Conservation (phyloP, 2,113 vertebrate genomes). For the Gallinago jamesoni region DNA sequence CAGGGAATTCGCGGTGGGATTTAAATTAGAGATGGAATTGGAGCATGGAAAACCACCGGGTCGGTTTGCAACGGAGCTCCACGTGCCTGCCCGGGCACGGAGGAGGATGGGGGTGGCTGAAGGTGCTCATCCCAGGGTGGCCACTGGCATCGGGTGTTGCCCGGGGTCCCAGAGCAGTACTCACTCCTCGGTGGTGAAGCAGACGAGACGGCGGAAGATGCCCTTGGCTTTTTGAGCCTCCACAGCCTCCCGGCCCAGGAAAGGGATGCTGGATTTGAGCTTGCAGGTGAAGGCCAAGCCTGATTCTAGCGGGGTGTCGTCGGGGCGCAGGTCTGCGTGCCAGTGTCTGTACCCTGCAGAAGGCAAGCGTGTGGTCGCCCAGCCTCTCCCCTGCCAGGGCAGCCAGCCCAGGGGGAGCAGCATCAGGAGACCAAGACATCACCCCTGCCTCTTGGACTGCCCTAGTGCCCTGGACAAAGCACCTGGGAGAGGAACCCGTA, state of each 20-base stretch:
- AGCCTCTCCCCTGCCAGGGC: fast-evolving
- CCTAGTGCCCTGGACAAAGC: not conserved
- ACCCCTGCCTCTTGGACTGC: not conserved
- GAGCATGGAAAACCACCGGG: not conserved
- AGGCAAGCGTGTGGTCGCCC: not conserved
- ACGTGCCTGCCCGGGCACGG: not conserved
- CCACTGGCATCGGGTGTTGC: fast-evolving
- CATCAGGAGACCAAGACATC: not conserved
- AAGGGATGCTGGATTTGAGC: conserved; percentile 82
- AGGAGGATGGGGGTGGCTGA: not conserved
- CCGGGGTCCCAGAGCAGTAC: not conserved
- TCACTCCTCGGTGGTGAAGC: conserved; percentile 90
- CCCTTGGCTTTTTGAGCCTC: conserved; percentile 85
- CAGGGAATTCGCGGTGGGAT: not conserved
- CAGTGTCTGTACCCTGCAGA: conserved; percentile 91
- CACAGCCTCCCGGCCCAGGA: conserved; percentile 86
- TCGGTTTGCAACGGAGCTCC: not conserved
- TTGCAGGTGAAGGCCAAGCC: conserved; percentile 95
- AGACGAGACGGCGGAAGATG: conserved; percentile 84
- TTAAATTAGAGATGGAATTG: not conserved
- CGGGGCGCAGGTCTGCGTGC: conserved; percentile 90
- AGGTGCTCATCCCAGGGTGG: fast-evolving
- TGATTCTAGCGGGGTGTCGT: conserved; percentile 90
- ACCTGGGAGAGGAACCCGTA: fast-evolving
- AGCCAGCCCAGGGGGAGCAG: not conserved